These are phyloP conservation scores for Apotomis turbidana DNA, from an alignment of 2,888 invertebrate species.

Conservation along the genomic window DNA sequence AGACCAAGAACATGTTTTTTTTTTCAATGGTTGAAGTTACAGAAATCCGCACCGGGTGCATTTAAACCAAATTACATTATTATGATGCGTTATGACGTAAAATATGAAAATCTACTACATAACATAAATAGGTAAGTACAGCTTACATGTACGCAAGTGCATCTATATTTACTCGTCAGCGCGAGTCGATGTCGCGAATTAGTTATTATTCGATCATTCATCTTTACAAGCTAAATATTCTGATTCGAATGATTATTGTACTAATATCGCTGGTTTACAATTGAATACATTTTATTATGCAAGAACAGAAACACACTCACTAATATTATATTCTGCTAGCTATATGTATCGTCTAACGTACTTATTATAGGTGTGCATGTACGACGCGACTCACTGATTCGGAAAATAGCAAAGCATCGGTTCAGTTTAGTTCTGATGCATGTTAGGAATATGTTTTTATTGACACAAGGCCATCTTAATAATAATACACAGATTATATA, in stretches of 20 bases:
- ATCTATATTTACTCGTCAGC: constrained; percentile 14
- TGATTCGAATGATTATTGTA: no score
- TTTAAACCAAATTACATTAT: no score
- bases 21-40: no score
- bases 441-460: not conserved
- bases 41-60: no score
- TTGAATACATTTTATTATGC: no score
- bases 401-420: constrained; percentile 23
- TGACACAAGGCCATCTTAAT: not conserved
- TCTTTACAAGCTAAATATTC: constrained; percentile 6
- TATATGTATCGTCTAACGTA: not conserved
- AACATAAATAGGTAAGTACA: not conserved
- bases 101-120: not conserved
- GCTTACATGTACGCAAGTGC: constrained; percentile 1
- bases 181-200: not conserved
- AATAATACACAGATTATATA: no score
- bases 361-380: constrained; percentile 2
- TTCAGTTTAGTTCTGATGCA: constrained; percentile 11
- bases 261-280: no score
- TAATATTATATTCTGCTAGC: no score
- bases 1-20: no score
- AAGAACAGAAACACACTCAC: no score
- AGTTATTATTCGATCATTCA: constrained; percentile 20
- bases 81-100: not conserved
- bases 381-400: constrained; percentile 18